Evolutionary conservation across 2,888 invertebrate species (phyloP).

Genomic region (Netelia inedita): DNA sequence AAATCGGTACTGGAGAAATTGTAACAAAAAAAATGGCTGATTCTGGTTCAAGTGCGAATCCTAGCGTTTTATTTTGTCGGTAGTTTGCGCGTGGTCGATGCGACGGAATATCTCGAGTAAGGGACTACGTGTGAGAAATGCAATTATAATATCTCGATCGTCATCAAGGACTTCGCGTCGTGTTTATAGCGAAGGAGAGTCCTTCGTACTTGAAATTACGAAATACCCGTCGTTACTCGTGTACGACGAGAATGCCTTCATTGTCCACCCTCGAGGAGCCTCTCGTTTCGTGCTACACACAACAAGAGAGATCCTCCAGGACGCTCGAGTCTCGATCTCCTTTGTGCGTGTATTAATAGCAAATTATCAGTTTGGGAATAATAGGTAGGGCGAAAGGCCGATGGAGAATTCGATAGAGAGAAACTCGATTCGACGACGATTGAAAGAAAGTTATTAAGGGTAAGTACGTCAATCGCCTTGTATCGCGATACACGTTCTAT

Average conservation of each 20-base stretch:
- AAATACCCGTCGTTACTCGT: conserved; percentile 30
- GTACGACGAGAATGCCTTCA: conserved; percentile 30
- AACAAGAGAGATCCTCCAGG: background rate
- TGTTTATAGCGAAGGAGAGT: background rate
- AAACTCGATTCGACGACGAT: conserved; percentile 32
- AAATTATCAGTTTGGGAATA: conserved; percentile 6
- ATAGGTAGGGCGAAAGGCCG: conserved; percentile 7
- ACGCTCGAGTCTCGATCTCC: background rate
- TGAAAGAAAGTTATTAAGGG: conserved; percentile 1
- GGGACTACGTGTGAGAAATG: conserved; percentile 36
- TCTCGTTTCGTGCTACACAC: conserved; percentile 2
- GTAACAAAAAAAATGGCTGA: background rate
- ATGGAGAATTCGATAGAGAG: conserved; percentile 24
- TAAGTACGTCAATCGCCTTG: conserved; percentile 23
- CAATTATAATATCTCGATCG: conserved; percentile 43
- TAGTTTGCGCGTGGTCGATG: background rate
- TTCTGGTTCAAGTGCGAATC: too few species aligned
- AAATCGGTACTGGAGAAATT: background rate
- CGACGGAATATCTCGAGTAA: conserved; percentile 1
- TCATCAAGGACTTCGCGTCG: conserved; percentile 23
- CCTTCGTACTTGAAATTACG: background rate
- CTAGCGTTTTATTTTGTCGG: background rate
- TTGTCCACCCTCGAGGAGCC: conserved; percentile 26
- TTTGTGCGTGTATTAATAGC: background rate
- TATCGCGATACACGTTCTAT: background rate